Evolutionary conservation across 2,888 invertebrate genomes (phyloP), one percentile per base, ranked within the genome.

Genomic region (Agapetus fuscipes): DNA sequence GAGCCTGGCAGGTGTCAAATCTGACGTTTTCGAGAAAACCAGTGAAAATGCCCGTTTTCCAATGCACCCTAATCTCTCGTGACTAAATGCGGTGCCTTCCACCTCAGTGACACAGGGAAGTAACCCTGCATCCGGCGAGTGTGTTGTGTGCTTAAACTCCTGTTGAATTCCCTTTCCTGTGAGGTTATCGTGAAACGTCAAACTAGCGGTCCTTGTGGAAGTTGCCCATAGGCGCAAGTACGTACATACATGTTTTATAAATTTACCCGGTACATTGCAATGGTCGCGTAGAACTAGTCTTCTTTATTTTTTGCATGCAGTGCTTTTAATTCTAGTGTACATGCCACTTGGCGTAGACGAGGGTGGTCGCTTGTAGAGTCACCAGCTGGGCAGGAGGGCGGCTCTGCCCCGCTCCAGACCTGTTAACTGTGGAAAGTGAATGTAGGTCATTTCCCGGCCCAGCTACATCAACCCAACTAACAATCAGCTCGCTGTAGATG

Each of bases 1-100:
- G 62, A 58, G 52, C 20, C 36, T 31, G 40, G 35, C 48, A 48
- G 45, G 45, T 48, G 48, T 48, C 48, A 48, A 48, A 48, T 36
- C 43, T 48, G 48, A 48, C 48, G 43, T 39, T 41, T 37, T 38
- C 31, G 34, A 40, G 34, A 36, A 42, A 39, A 27, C 34, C 39
- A 28, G 39, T 39, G 43, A 39, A 43, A 43, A 36, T 35, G 17
- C 15, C 15, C 27, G 30, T 37, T 30, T 37, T 30, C 13, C 24
- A 16, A 20, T 9, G 9, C 4, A 20, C 9, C 9, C 20, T 9
- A 6, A 4, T 20, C 20, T 20, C 5, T 9, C 20, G 9, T 20
- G 5, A 20, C 5, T 20, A 16, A 15, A 27, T 10, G 29, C 30
- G n/a, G n/a, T n/a, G 34, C 13, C 17, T 34, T 9, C 20, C 5